Evolutionary conservation across 2,888 invertebrate genomes (phyloP), one percentile per base, ranked within the genome.

Genomic region (Acheta domesticus): DNA sequence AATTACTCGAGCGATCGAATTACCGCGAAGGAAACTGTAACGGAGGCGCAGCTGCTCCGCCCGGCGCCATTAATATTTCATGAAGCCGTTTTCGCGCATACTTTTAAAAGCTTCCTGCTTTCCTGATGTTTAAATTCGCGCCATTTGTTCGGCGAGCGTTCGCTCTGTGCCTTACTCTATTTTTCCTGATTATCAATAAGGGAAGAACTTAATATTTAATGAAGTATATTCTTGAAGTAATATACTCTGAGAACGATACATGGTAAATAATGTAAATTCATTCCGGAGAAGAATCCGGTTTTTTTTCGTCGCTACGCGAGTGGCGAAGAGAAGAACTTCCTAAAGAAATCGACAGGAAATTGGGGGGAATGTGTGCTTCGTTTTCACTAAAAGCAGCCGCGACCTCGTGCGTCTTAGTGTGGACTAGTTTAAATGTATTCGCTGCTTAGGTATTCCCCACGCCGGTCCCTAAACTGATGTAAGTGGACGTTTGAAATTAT

Each of bases 71-170:
- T 62, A 62, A 62, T 62, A 62, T 62, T 62, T 62, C 62, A 62
- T 62, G 62, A 62, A 62, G 62, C 62, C 14, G 62, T 62, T 62
- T 19, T 62, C 62, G 62, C 62, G 62, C n/a, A 62, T 62, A 62
- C 62, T 62, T 62, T 62, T 62, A 62, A 62, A 62, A 62, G 62
- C 62, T 62, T 62, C 62, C 16, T 62, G 62, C 62, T 62, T 62
- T 62, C n/a, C 16, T n/a, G n/a, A 62, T 62, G 62, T 62, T 62
- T 62, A 62, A 62, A 62, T 62, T 62, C 62, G 62, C 62, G n/a
- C 62, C 62, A 62, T 62, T 62, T n/a, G 62, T 62, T 62, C 62
- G 62, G 16, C n/a, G 62, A 14, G 14, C 36, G 62, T 62, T 62
- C 62, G 4, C 62, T 62, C 62, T 62, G 62, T 62, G 62, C n/a